These are phyloP conservation scores for Ceratina australensis DNA, from an alignment of 1,140 invertebrate genomes.

Conservation along the genomic window DNA sequence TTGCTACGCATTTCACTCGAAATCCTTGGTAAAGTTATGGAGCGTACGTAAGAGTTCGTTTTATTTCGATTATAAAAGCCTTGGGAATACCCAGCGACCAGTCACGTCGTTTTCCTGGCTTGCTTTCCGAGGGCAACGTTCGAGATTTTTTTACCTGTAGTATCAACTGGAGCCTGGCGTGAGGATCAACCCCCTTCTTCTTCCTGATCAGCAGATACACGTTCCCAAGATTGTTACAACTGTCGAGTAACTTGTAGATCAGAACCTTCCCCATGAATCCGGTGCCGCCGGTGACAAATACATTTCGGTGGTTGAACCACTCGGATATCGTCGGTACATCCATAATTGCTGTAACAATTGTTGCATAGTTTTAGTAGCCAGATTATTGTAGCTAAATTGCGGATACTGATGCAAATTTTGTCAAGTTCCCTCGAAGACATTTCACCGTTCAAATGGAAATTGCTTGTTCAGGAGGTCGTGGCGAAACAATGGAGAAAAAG, in stretches of 20 bases:
- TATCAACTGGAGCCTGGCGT: constrained; percentile 71
- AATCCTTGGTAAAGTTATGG: neutral
- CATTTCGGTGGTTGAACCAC: constrained; percentile 81
- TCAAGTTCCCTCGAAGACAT: constrained; percentile 30
- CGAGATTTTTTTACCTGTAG: constrained; percentile 29
- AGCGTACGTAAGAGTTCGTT: neutral
- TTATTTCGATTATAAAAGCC: neutral
- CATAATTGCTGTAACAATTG: no score
- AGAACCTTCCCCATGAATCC: constrained; percentile 90
- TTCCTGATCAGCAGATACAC: constrained; percentile 86
- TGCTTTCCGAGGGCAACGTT: neutral
- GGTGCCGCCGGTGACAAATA: constrained; percentile 82
- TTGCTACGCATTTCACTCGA: no score
- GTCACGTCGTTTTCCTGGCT: neutral
- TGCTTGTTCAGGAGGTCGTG: neutral
- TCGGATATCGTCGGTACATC: constrained; percentile 69
- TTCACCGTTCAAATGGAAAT: neutral
- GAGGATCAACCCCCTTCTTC: constrained; percentile 82
- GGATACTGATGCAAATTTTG: no score
- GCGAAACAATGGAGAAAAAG: neutral
- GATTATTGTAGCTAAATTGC: no score
- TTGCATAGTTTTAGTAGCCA: no score
- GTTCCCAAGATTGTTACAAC: constrained; percentile 83
- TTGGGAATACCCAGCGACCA: neutral
- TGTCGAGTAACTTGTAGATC: constrained; percentile 86